Evolutionary conservation across 2,797 vertebrate genomes (phyloP).

Genomic region (Percopsis omiscomaycus): DNA sequence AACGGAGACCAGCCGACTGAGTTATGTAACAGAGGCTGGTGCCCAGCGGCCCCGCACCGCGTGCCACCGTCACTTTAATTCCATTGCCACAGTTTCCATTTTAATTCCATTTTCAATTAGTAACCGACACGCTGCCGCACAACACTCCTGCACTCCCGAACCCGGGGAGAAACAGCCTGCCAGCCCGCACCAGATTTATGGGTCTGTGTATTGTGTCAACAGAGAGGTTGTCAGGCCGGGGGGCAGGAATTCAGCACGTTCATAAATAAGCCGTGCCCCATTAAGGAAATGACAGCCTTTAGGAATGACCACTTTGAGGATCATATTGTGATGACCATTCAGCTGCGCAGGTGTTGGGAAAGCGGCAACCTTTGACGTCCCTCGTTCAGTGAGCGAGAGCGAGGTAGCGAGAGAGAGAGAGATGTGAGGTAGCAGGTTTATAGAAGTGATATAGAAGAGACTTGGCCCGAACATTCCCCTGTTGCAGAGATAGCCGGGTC

Average conservation of each 20-base stretch:
- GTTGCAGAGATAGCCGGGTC: no score
- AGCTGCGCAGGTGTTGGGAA: conserved; percentile 19
- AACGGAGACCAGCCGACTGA: conserved; percentile 53
- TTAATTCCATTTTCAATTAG: conserved; percentile 64
- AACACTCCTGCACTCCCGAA: conserved; percentile 10
- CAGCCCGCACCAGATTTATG: conserved; percentile 35
- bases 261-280: conserved; percentile 37
- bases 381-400: conserved; percentile 12
- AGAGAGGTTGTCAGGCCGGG: conserved; percentile 5
- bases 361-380: background rate
- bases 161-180: conserved; percentile 28
- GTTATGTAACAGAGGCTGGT: conserved; percentile 68
- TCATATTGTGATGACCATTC: conserved; percentile 48
- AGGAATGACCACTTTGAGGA: conserved; percentile 47
- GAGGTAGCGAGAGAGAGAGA: conserved; percentile 27
- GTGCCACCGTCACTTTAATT: conserved; percentile 44
- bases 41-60: conserved; percentile 50
- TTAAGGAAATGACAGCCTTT: conserved; percentile 45
- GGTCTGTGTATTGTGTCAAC: conserved; percentile 14
- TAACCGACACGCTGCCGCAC: conserved; percentile 17
- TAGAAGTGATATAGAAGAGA: conserved; percentile 45
- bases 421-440: conserved; percentile 19
- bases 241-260: conserved; percentile 30
- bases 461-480: conserved; percentile 23
- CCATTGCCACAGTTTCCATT: conserved; percentile 55